Conservation (phyloP, 2,797 vertebrate genomes). For the Delichon dasypus region DNA sequence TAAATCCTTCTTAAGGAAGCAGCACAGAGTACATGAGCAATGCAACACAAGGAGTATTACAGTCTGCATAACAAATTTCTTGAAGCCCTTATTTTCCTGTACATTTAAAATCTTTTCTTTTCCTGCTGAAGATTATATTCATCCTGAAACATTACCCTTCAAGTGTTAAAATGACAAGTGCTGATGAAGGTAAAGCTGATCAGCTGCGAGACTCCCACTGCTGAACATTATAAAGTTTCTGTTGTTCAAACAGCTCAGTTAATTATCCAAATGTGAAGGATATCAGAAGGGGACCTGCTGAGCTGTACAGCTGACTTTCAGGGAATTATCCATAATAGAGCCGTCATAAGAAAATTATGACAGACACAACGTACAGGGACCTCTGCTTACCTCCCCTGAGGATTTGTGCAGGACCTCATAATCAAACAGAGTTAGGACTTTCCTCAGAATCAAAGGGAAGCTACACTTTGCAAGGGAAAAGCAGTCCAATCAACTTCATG, state of each 20-base stretch:
- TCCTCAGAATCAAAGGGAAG: constrained; percentile 61
- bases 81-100: constrained; percentile 48
- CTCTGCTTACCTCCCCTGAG: constrained; percentile 55
- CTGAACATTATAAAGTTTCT: constrained; percentile 66
- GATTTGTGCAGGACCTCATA: constrained; percentile 52
- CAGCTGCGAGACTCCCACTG: constrained; percentile 62
- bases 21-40: constrained; percentile 15
- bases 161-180: constrained; percentile 67
- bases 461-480: constrained; percentile 28
- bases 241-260: constrained; percentile 69
- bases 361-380: constrained; percentile 15
- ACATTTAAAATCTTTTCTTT: constrained; percentile 60
- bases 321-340: constrained; percentile 62
- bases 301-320: constrained; percentile 56
- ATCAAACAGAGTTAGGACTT: constrained; percentile 46
- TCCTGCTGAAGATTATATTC: constrained; percentile 53
- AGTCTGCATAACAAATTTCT: constrained; percentile 32
- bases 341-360: constrained; percentile 53
- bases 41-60: constrained; percentile 14
- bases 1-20: constrained; percentile 37
- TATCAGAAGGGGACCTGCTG: constrained; percentile 54
- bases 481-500: constrained; percentile 27
- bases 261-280: constrained; percentile 67
- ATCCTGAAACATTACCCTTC: constrained; percentile 58
- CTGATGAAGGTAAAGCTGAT: constrained; percentile 65